phyloP scores from a whole-genome alignment of 2,113 vertebrate genomes.

The Spermophilus dauricus region DNA sequence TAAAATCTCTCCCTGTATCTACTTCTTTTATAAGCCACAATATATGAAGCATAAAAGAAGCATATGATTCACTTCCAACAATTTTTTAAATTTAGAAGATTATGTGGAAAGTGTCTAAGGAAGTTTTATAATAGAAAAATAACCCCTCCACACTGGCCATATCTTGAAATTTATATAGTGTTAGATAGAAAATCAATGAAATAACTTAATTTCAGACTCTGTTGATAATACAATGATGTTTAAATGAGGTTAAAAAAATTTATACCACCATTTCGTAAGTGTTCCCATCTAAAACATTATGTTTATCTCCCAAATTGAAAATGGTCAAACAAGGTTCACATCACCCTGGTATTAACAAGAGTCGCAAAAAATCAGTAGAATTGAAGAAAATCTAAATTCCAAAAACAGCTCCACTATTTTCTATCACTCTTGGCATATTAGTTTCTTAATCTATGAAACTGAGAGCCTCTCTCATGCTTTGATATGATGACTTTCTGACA shows the following conservation, averaged over 20 bases:
- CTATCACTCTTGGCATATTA: neutral
- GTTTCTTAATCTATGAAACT: neutral
- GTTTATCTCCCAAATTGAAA: slow-evolving; percentile 22
- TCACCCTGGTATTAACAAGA: neutral
- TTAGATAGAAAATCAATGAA: slow-evolving; percentile 42
- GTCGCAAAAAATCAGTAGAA: neutral
- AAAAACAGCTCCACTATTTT: neutral
- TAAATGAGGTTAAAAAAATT: slow-evolving; percentile 1
- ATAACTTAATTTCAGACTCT: slow-evolving; percentile 41
- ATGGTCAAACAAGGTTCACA: neutral
- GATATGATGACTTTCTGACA: slow-evolving; percentile 23
- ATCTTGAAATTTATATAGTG: neutral
- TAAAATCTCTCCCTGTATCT: neutral
- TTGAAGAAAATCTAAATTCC: slow-evolving; percentile 1
- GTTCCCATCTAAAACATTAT: slow-evolving; percentile 24
- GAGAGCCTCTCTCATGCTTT: neutral
- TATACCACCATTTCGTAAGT: neutral
- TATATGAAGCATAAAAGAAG: slow-evolving; percentile 12
- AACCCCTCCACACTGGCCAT: neutral
- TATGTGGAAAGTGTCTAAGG: neutral
- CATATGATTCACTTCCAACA: neutral
- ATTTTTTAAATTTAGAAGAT: slow-evolving; percentile 49
- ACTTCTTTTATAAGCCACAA: slow-evolving; percentile 14
- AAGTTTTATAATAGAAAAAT: slow-evolving; percentile 46
- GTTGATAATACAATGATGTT: slow-evolving; percentile 17